phyloP scores from a whole-genome alignment of 2,888 invertebrate genomes.

The Dasypolia templi region DNA sequence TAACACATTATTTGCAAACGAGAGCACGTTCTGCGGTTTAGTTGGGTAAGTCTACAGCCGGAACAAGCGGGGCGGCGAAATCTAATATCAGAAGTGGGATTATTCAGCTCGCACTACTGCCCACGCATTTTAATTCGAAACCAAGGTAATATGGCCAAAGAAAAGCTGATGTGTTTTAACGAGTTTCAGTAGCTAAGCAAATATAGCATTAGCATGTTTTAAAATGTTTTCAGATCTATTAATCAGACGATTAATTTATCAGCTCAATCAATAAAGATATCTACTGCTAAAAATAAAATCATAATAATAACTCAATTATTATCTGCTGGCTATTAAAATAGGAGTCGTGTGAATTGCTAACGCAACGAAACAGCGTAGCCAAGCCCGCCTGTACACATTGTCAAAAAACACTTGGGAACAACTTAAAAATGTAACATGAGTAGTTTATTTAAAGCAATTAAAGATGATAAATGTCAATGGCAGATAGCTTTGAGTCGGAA shows the following conservation, averaged over 20 bases:
- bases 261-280: background rate
- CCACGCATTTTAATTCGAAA: background rate
- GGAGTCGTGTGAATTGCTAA: no score
- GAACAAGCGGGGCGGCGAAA: slow-evolving; percentile 33
- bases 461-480: no score
- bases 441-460: no score
- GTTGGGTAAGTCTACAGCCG: slow-evolving; percentile 28
- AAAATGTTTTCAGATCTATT: background rate
- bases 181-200: background rate
- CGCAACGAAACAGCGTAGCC: no score
- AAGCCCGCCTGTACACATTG: no score
- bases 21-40: slow-evolving; percentile 44
- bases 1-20: slow-evolving; percentile 20
- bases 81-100: slow-evolving; percentile 28
- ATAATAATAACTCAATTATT: no score
- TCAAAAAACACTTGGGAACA: no score
- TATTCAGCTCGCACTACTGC: background rate
- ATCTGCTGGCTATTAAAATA: no score
- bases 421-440: no score
- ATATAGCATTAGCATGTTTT: background rate
- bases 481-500: no score
- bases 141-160: background rate
- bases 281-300: background rate
- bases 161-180: background rate
- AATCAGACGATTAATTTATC: background rate